Conservation (phyloP, 2,888 invertebrate species). For the Nyleta sp. region DNA sequence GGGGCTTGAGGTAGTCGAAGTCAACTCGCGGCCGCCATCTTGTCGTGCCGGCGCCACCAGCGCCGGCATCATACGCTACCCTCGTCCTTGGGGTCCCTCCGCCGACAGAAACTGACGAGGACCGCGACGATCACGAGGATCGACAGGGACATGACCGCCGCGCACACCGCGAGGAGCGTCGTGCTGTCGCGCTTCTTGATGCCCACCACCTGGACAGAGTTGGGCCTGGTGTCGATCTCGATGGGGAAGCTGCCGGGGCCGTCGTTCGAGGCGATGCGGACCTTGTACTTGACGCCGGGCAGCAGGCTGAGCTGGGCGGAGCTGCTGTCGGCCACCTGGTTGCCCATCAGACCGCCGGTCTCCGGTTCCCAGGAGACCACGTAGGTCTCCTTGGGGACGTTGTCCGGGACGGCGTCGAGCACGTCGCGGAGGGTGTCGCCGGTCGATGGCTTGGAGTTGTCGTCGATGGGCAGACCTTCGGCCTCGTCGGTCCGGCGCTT, state of each 20-base stretch:
- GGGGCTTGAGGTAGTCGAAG: conserved; percentile 58
- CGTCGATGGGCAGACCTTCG: conserved; percentile 63
- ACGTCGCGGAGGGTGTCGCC: conserved; percentile 62
- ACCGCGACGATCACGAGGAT: conserved; percentile 67
- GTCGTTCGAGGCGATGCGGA: conserved; percentile 79
- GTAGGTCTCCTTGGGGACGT: conserved; percentile 71
- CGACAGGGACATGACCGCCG: conserved; percentile 68
- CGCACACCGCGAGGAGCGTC: conserved; percentile 71
- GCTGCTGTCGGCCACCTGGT: conserved; percentile 78
- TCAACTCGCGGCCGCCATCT: conserved; percentile 42
- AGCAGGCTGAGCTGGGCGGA: conserved; percentile 79
- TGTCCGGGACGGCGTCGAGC: conserved; percentile 48
- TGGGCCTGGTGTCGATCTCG: conserved; percentile 77
- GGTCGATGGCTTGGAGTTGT: conserved; percentile 71
- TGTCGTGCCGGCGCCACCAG: conserved; percentile 26
- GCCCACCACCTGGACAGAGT: conserved; percentile 70
- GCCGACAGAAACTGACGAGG: conserved; percentile 66
- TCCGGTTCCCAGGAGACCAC: conserved; percentile 80
- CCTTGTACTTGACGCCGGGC: conserved; percentile 78
- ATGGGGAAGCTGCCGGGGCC: conserved; percentile 81
- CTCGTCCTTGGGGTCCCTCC: conserved; percentile 67
- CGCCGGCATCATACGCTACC: conserved; percentile 70
- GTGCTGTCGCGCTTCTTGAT: conserved; percentile 71
- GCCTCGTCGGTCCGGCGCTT: conserved; percentile 71
- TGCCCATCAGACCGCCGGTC: conserved; percentile 79